Evolutionary conservation across 37 sponge, comb jelly and placozoan species (phyloP), one percentile per base, ranked within the genome.

Genomic region (Chondrilla cf. caribensis): DNA sequence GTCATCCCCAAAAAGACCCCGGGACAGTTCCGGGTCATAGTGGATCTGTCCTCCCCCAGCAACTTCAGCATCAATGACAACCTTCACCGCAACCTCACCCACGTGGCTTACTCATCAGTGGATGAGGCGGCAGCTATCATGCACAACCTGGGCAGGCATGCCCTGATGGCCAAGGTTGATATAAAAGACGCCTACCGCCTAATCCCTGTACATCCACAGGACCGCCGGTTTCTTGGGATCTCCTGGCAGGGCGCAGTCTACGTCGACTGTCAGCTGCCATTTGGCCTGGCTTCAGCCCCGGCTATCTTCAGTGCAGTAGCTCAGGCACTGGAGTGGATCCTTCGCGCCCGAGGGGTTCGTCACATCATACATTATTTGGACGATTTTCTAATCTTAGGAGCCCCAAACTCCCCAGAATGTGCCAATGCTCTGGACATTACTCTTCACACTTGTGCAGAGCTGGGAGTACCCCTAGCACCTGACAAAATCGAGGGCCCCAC

Each of bases 1-100:
- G 85, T 85, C 18, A 58, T 79, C 29, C 80, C 81, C 38, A 86
- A 86, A 44, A 73, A 38, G 42, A 38, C 76, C 43, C 76, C 76
- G 2, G 24, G 76, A 2, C 29, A 73, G 25, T 73, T 38, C n/a
- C 29, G 44, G 2, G 44, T 79, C 11, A 79, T 79, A 22, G 76
- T 42, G 5, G 76, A 73, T 22, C 76, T 40, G 38, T 73, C 76
- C 76, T 8, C 44, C 43, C 43, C 76, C 19, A 9, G 1, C 28
- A 6, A 28, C 36, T 19, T 22, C 44, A 73, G 41, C 36, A 25
- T 73, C 44, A 73, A 73, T 6, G 76, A 73, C 43, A 38, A 73
- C 18, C 42, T 73, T 38, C 76, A 43, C 15, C 21, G 76, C 24
- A n/a, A 73, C 11, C 47, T 73, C n/a, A 73, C 76, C 44, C 76